Conservation (phyloP, 2,888 invertebrate species). For the Brenthis hecate region DNA sequence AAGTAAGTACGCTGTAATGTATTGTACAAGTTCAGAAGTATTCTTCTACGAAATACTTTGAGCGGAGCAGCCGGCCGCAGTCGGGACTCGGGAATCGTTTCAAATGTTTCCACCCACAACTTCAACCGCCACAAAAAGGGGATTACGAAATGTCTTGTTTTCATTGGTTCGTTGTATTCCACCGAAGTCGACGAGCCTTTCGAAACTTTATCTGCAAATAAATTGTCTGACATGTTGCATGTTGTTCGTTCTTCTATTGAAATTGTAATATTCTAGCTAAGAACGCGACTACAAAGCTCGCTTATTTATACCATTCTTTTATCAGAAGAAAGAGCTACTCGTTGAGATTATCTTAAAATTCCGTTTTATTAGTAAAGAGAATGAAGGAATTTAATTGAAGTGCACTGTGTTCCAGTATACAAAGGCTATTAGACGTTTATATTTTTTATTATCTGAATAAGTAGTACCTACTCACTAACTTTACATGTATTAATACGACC, state of each 20-base stretch:
- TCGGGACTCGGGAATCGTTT: conserved; percentile 24
- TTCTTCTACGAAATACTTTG: conserved; percentile 16
- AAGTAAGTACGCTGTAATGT: conserved; percentile 17
- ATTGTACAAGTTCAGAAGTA: conserved; percentile 21
- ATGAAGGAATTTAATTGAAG: conserved; percentile 41
- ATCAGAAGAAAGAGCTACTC: conserved; percentile 22
- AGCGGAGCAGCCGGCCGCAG: conserved; percentile 31
- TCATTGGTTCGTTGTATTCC: conserved; percentile 63
- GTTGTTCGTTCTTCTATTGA: conserved; percentile 17
- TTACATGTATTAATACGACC: not conserved
- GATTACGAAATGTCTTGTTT: conserved; percentile 55
- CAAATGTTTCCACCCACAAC: conserved; percentile 27
- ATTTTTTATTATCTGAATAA: conserved; percentile 44
- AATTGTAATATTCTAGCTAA: conserved; percentile 16
- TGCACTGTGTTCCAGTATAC: conserved; percentile 38
- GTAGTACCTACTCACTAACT: not conserved
- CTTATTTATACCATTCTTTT: conserved; percentile 27
- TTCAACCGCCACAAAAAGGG: conserved; percentile 30
- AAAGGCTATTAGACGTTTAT: conserved; percentile 40
- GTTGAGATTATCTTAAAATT: conserved; percentile 39
- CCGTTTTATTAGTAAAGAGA: conserved; percentile 38
- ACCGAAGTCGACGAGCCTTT: conserved; percentile 55
- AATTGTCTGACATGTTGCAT: conserved; percentile 29
- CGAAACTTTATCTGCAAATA: conserved; percentile 53
- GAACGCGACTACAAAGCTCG: conserved; percentile 16